Evolutionary conservation across 2,888 invertebrate genomes (phyloP).

Genomic region (Drosophila anomalata): DNA sequence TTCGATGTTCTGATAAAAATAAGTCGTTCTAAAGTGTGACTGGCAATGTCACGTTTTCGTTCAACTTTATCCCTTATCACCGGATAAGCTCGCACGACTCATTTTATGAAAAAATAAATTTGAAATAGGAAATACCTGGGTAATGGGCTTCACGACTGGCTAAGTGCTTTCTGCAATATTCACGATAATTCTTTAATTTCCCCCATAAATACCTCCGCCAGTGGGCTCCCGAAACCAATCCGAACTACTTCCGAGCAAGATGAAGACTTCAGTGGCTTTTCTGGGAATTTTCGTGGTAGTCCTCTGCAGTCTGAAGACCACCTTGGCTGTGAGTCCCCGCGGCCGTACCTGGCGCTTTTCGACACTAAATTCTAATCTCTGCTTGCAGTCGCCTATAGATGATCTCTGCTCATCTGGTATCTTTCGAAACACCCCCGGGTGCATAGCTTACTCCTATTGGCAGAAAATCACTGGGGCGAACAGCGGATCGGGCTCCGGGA

Average conservation of each 20-base stretch:
- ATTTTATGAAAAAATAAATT: background rate
- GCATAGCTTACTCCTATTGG: background rate
- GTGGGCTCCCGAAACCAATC: background rate
- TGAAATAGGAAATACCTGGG: background rate
- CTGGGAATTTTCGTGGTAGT: background rate
- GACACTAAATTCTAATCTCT: background rate
- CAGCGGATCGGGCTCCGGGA: background rate
- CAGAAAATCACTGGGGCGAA: background rate
- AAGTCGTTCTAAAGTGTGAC: background rate
- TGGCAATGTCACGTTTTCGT: background rate
- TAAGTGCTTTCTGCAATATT: background rate
- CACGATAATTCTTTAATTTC: background rate
- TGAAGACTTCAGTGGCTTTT: background rate
- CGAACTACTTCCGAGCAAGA: background rate
- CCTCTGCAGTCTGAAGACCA: background rate
- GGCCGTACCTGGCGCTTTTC: background rate
- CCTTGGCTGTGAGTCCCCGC: background rate
- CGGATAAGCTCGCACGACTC: background rate
- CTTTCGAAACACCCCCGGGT: background rate
- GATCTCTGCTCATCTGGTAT: background rate
- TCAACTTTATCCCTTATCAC: background rate
- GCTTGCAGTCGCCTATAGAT: background rate
- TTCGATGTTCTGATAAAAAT: no score
- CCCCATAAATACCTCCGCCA: background rate
- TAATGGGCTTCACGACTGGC: background rate